These are phyloP conservation scores for Phylloscopus trochiloides DNA, from an alignment of 2,113 vertebrate species.

Conservation along the genomic window DNA sequence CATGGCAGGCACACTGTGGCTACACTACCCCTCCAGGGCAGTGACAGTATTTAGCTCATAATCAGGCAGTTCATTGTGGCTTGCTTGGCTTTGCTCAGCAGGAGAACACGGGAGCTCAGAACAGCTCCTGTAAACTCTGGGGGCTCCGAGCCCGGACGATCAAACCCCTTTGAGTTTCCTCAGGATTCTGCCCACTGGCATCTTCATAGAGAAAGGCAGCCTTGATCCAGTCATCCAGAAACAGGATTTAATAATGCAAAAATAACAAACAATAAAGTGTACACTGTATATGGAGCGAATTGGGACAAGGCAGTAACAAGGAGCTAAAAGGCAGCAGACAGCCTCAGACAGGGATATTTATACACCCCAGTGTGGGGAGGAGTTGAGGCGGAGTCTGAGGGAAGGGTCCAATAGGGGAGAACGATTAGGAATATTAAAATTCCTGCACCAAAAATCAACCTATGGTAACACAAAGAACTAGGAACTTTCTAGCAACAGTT, in stretches of 20 bases:
- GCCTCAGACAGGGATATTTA: not conserved
- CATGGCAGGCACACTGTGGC: too few relatives aligned
- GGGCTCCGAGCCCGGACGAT: not conserved
- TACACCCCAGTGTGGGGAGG: rapidly evolving
- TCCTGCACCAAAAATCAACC: not conserved
- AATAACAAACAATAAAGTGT: not conserved
- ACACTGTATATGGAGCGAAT: rapidly evolving
- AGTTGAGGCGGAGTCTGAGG: not conserved
- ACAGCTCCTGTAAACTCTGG: not conserved
- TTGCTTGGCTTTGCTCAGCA: not conserved
- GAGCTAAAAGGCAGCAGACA: rapidly evolving
- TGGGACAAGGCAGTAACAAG: rapidly evolving
- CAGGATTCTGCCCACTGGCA: not conserved
- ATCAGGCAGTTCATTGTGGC: not conserved
- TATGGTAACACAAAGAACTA: not conserved
- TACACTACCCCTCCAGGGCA: not conserved
- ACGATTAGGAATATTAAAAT: not conserved
- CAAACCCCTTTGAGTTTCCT: not conserved
- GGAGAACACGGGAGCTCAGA: not conserved
- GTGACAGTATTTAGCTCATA: not conserved
- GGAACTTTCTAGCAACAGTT: not conserved
- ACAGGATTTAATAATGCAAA: not conserved
- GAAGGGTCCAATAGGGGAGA: not conserved
- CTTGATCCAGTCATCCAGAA: not conserved
- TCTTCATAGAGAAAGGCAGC: not conserved